Conservation (phyloP, 2,797 vertebrate genomes). For the Cyprinodon diabolis region DNA sequence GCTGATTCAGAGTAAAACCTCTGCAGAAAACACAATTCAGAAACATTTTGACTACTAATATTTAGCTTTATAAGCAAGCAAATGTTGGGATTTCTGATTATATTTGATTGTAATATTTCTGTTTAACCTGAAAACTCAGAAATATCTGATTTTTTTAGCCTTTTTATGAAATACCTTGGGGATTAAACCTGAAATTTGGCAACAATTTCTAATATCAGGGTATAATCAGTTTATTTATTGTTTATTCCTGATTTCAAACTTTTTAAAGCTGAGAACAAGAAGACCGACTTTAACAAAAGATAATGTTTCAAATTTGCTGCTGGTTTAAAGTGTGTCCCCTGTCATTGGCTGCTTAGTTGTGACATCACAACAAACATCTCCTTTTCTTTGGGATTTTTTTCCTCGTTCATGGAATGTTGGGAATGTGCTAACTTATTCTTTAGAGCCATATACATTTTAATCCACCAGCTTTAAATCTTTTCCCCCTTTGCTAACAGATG, state of each 20-base stretch:
- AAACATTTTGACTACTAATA: not conserved
- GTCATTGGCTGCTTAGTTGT: not conserved
- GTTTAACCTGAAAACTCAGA: not conserved
- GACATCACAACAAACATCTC: constrained; percentile 4
- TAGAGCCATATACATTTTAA: not conserved
- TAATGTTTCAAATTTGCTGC: not conserved
- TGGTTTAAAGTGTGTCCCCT: not conserved
- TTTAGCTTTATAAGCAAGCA: not conserved
- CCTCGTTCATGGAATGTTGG: not conserved
- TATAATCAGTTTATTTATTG: not conserved
- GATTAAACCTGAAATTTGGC: no score
- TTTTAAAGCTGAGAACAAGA: not conserved
- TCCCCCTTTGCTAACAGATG: constrained; percentile 60
- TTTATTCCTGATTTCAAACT: not conserved
- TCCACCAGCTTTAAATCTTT: not conserved
- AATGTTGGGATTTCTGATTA: not conserved
- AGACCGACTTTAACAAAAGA: not conserved
- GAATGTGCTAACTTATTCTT: not conserved
- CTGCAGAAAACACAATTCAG: not conserved
- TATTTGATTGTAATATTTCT: not conserved
- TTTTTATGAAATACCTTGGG: no score
- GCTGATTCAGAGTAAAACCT: constrained; percentile 2
- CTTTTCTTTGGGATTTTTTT: no score
- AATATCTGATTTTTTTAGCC: not conserved
- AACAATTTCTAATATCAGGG: no score